Evolutionary conservation across 1,140 invertebrate species (phyloP), one percentile per base, ranked within the genome.

Genomic region (Platyscapa corneri): DNA sequence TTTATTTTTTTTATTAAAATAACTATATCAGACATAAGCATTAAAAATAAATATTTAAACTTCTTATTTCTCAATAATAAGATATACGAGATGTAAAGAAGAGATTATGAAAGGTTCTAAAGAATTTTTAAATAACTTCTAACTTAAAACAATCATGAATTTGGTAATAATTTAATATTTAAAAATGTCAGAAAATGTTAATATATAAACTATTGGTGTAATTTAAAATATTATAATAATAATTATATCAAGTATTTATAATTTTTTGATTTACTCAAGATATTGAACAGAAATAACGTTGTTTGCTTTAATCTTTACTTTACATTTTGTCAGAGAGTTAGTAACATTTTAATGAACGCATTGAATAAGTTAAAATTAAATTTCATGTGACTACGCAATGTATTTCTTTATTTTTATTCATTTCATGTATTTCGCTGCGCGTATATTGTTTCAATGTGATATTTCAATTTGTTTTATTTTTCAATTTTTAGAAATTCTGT

Each of bases 361-460:
- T 83, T 87, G 84, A 86, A 87, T 87, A 87, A 87, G 84, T 86
- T 87, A 70, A 70, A 34, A 70, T 70, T 70, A 6, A 70, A 70
- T 70, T 70, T 70, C 32, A 70, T 23, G 34, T 30, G 32, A 3
- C 3, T 7, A 16, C 34, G 32, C 65, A 70, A 70, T 70, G 14
- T 34, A 70, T 34, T 70, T 34, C 27, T 37, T 34, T 70, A 30
- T 70, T 70, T 70, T 34, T 70, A 70, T 37, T 70, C 65, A 34
- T 16, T 70, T 70, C 32, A 70, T 30, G 65, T 70, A 70, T 20
- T 70, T 14, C 18, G 0, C 18, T 37, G 14, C 32, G 1, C 27
- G 32, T 16, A 32, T 20, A 16, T 37, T 70, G 32, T 34, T 70
- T 30, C 12, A 32, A 34, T 23, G 30, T 70, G 14, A 34, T 34